Evolutionary conservation across 2,113 vertebrate genomes (phyloP), one percentile per base, ranked within the genome.

Genomic region (Dromaius novaehollandiae): DNA sequence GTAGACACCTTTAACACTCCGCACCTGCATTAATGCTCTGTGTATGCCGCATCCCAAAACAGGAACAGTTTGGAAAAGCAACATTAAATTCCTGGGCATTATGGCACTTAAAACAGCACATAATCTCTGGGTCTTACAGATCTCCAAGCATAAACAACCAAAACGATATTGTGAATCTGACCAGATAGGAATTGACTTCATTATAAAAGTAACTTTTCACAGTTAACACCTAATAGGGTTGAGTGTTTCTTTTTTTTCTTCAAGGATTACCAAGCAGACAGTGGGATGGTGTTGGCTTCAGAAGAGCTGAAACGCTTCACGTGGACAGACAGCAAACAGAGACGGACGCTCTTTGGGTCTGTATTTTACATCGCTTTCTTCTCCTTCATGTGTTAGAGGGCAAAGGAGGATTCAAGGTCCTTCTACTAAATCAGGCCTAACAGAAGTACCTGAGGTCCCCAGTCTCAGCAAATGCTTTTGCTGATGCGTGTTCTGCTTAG

Each of bases 231-330:
- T 94, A 50, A 32, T 2, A 77, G 20, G 14, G 3, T 11, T 25
- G 21, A 5, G 28, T 36, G 46, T 90, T 73, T 32, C 12, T 51
- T 36, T 90, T 36, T 71, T 89, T 20, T 88, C 64, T 61, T 95
- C 80, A 97, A 99, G 99, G 98, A 98, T 60, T 98, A 98, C 74
- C 99, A 98, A 95, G 93, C 98, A 30, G 99, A 99, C 96, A 98
- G 98, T 5, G 98, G 99, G 76, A 98, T 99, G 97, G 98, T 99
- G 65, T 96, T 99, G 32, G 97, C 98, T 7, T 99, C 98, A 21
- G 98, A 99, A 73, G 98, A 99, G 95, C 96, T 99, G 91, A 98
- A 98, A 92, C 97, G 96, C 12, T 97, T 99, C 91, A 98, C 97
- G 1, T 98, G 98, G 98, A 98, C 92, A 20, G 97, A 97, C 63